A percentile compares a stretch with the other conserved stretches of the same genome.
phyloP scores from a whole-genome alignment of 2,888 invertebrate genomes.

The Xanthostigma xanthostigma region DNA sequence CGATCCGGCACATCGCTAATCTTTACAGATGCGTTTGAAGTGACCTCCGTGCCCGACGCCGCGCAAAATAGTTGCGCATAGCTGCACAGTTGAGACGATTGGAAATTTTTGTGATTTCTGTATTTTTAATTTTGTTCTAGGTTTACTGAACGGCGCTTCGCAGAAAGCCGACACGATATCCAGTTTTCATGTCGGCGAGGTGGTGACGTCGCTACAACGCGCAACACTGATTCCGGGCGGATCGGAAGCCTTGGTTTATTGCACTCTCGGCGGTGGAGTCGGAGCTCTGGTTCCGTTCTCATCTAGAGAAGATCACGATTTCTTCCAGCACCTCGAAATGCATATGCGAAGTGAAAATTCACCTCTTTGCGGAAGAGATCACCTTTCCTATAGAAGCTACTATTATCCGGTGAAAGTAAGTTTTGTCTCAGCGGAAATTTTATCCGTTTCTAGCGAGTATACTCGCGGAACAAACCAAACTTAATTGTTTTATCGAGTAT shows the following conservation, averaged over 20 bases:
- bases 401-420: constrained; percentile 91
- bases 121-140: constrained; percentile 26
- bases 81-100: background rate
- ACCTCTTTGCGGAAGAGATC: constrained; percentile 93
- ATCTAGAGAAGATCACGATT: constrained; percentile 94
- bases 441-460: too few relatives aligned
- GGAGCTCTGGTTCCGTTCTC: constrained; percentile 91
- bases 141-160: constrained; percentile 88
- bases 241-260: constrained; percentile 90
- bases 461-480: constrained; percentile 23
- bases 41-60: too few relatives aligned
- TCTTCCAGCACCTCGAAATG: constrained; percentile 99
- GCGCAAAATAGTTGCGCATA: too few relatives aligned
- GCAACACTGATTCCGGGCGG: constrained; percentile 95
- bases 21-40: too few relatives aligned
- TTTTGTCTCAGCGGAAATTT: constrained; percentile 1
- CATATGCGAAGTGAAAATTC: constrained; percentile 96
- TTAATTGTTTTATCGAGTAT: constrained; percentile 18
- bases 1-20: too few relatives aligned
- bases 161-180: constrained; percentile 90
- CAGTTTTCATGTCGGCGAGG: constrained; percentile 93
- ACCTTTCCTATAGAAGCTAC: constrained; percentile 90
- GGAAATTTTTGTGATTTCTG: background rate
- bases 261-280: constrained; percentile 86
- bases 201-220: constrained; percentile 87